phyloP scores from a whole-genome alignment of 2,113 vertebrate species.

The Mesoclemmys tuberculata region DNA sequence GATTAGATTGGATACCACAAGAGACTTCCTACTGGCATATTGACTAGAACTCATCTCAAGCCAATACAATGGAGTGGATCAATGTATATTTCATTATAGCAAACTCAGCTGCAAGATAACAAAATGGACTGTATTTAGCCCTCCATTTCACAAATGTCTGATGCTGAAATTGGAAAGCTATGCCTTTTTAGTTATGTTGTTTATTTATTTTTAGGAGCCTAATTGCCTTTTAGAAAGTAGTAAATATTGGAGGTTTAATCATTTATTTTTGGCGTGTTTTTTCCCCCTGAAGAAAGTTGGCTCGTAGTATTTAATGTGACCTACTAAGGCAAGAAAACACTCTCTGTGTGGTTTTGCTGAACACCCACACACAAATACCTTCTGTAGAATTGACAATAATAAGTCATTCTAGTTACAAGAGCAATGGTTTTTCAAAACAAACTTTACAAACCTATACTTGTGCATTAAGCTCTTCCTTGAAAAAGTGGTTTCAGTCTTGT shows the following conservation, averaged over 20 bases:
- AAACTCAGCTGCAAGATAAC: slow-evolving; percentile 50
- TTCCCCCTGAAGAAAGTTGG: slow-evolving; percentile 51
- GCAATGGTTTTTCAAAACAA: slow-evolving; percentile 45
- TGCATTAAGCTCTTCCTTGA: not conserved
- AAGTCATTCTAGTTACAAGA: slow-evolving; percentile 29
- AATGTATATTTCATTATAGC: slow-evolving; percentile 54
- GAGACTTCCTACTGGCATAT: slow-evolving; percentile 24
- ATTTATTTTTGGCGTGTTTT: slow-evolving; percentile 2
- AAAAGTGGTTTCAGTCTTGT: not conserved
- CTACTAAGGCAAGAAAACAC: slow-evolving; percentile 16
- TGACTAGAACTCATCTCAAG: slow-evolving; percentile 47
- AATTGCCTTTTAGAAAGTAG: slow-evolving; percentile 25
- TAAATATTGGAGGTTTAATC: slow-evolving; percentile 43
- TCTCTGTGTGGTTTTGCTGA: slow-evolving; percentile 67
- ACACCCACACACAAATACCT: slow-evolving; percentile 61
- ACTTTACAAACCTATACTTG: slow-evolving; percentile 16
- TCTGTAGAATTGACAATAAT: slow-evolving; percentile 53
- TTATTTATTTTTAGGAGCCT: not conserved
- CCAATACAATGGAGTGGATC: slow-evolving; percentile 26
- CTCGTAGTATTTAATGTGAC: slow-evolving; percentile 25
- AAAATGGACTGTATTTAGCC: slow-evolving; percentile 7
- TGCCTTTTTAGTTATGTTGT: slow-evolving; percentile 25
- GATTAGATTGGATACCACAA: slow-evolving; percentile 13
- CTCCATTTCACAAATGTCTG: not conserved
- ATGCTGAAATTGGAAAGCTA: slow-evolving; percentile 4